Conservation (phyloP, 2,888 invertebrate species). For the Amorpha juglandis region DNA sequence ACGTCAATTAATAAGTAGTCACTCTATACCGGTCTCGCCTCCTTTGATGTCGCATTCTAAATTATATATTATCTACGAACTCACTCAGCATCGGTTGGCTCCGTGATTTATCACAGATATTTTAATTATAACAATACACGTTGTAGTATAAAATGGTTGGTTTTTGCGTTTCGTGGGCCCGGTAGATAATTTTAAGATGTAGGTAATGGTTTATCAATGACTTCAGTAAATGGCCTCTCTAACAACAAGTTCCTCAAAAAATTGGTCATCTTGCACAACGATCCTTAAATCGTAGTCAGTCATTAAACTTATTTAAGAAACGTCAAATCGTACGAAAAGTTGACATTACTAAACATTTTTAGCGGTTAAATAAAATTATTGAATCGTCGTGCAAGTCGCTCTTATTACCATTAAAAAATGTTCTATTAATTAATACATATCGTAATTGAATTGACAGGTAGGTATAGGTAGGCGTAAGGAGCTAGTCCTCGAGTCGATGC, state of each 20-base stretch:
- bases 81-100: constrained; percentile 42
- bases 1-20: constrained; percentile 61
- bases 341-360: too few relatives aligned
- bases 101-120: constrained; percentile 48
- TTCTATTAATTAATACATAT: constrained; percentile 30
- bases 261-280: too few relatives aligned
- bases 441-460: constrained; percentile 47
- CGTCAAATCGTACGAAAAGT: too few relatives aligned
- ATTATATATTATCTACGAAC: constrained; percentile 53
- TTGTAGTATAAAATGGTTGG: constrained; percentile 47
- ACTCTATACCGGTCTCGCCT: constrained; percentile 44
- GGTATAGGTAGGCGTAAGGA: constrained; percentile 36
- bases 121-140: constrained; percentile 50
- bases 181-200: constrained; percentile 49
- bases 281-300: too few relatives aligned
- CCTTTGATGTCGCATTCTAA: constrained; percentile 62
- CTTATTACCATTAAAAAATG: too few relatives aligned
- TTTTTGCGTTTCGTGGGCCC: constrained; percentile 53
- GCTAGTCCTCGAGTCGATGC: constrained; percentile 49
- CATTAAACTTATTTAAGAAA: too few relatives aligned
- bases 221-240: neutral
- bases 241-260: constrained; percentile 33
- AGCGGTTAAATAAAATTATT: too few relatives aligned
- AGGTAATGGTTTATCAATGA: constrained; percentile 44
- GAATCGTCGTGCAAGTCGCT: too few relatives aligned